Base-by-base conservation (phyloP, 2,888 invertebrate species). In the Mystacides longicornis region DNA sequence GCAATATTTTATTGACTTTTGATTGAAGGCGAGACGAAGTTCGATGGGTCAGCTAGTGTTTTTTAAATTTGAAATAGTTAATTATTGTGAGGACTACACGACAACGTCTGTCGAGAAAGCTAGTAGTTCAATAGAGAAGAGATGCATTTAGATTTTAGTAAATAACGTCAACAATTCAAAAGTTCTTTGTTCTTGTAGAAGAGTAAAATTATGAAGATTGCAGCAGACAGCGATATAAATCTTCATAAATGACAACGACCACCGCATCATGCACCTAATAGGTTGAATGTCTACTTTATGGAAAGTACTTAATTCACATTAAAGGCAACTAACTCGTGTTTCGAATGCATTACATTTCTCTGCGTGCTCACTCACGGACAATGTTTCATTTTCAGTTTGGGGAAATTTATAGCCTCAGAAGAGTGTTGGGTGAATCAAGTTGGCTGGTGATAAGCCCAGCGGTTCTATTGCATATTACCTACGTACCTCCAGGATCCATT, bases 261-360 rank as follows among this genome's bases (percentile, higher is more conserved):
- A 27, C 11, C 5, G 5, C 11, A 37, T 37, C 37, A 37, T 37
- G 16, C 37, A n/a, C n/a, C n/a, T n/a, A n/a, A n/a, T n/a, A n/a
- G n/a, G n/a, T n/a, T n/a, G n/a, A n/a, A n/a, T n/a, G n/a, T n/a
- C n/a, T n/a, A n/a, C n/a, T n/a, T n/a, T n/a, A 37, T 37, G 37
- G 37, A 37, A 37, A 37, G n/a, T 37, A 37, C 37, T 37, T 37
- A 37, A 37, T 37, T 37, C 37, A 37, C 37, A 37, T 37, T 37
- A 37, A 37, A 37, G 37, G 37, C 37, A 37, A 37, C 37, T 37
- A 37, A 37, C 37, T 37, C 37, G 37, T 37, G 37, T 37, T 37
- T 37, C 37, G 37, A 37, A 37, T 37, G 37, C 37, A 37, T 37
- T 37, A 37, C 37, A 37, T 37, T 37, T 37, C 16, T 16, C 37